Percentiles rank a stretch among this genome's conserved stretches.
phyloP scores from a whole-genome alignment of 2,797 vertebrate species.

The Tenualosa thibaudeaui region DNA sequence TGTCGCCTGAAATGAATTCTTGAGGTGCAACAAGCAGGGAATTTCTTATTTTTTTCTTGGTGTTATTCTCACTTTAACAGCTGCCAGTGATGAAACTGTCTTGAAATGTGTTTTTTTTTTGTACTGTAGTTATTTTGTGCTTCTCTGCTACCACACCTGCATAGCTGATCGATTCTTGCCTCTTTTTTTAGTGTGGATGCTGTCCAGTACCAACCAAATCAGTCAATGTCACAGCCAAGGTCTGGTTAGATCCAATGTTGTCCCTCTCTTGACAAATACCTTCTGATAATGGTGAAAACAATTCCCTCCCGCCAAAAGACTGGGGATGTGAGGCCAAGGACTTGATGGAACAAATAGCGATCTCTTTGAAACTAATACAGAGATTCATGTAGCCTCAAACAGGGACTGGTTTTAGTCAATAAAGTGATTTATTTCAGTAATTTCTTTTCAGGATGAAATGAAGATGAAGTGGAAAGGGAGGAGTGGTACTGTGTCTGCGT shows the following conservation, averaged over 20 bases:
- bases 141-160: neutral
- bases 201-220: neutral
- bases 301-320: constrained; percentile 16
- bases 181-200: neutral
- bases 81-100: neutral
- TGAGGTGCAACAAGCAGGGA: neutral
- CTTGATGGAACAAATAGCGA: constrained; percentile 40
- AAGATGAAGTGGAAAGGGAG: constrained; percentile 50
- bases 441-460: constrained; percentile 34
- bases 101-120: neutral
- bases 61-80: constrained; percentile 12
- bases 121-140: neutral
- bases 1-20: neutral
- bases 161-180: neutral
- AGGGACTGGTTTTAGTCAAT: constrained; percentile 55
- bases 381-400: constrained; percentile 26
- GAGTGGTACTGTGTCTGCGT: neutral
- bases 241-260: constrained; percentile 39
- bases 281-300: constrained; percentile 36
- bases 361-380: constrained; percentile 40
- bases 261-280: constrained; percentile 37
- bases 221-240: constrained; percentile 28
- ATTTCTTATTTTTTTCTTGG: neutral
- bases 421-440: constrained; percentile 60
- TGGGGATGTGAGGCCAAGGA: constrained; percentile 31